Conservation (phyloP, 2,797 vertebrate species). For the Simalia tracyae region DNA sequence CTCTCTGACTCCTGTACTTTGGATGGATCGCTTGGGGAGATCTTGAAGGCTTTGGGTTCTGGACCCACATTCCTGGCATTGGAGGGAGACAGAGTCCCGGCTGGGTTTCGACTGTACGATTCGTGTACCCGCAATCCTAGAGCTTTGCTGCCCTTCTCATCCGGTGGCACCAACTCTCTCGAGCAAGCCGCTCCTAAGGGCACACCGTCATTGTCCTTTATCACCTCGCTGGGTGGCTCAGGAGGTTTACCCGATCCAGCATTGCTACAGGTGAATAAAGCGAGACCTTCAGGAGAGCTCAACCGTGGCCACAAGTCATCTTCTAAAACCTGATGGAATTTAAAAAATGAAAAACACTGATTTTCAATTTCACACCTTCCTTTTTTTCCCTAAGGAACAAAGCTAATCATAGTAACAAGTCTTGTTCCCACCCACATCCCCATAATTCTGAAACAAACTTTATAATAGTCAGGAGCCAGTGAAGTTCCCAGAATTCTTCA, state of each 20-base stretch:
- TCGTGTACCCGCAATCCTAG: slow-evolving; percentile 70
- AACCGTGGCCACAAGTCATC: slow-evolving; percentile 75
- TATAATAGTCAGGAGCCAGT: background rate
- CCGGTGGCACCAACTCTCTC: slow-evolving; percentile 60
- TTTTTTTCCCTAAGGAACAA: background rate
- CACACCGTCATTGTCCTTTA: slow-evolving; percentile 57
- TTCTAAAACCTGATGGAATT: slow-evolving; percentile 66
- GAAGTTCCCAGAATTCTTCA: background rate
- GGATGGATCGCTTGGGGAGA: slow-evolving; percentile 57
- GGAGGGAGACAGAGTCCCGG: slow-evolving; percentile 68
- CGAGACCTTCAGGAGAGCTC: slow-evolving; percentile 70
- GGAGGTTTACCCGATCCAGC: slow-evolving; percentile 63
- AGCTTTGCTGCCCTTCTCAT: slow-evolving; percentile 71
- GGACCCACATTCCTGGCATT: slow-evolving; percentile 64
- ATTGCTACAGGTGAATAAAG: slow-evolving; percentile 72
- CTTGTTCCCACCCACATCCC: background rate
- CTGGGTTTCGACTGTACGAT: slow-evolving; percentile 63
- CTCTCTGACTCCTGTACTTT: slow-evolving; percentile 75
- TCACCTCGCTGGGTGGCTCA: slow-evolving; percentile 66
- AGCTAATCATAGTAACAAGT: background rate
- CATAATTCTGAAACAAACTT: background rate
- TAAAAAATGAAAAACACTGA: slow-evolving; percentile 1
- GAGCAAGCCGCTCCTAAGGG: slow-evolving; percentile 38
- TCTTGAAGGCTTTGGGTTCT: slow-evolving; percentile 73
- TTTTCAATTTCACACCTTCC: background rate